Conservation (phyloP, 2,888 invertebrate species). For the Metacarcinus magister region DNA sequence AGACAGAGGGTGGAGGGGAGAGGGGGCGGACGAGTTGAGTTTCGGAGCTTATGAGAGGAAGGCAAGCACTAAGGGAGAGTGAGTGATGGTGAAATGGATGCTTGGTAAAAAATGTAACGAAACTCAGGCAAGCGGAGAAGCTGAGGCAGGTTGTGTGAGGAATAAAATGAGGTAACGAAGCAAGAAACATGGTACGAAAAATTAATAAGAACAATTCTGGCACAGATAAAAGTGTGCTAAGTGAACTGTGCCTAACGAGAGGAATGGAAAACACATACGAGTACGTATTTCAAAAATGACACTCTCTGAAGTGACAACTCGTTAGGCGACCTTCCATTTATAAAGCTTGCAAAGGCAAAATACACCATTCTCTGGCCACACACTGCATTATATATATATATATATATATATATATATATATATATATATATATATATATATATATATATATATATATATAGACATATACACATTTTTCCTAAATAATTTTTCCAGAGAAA, state of each 20-base stretch:
- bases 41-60: not conserved
- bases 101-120: not conserved
- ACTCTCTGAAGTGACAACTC: slow-evolving; percentile 6
- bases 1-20: not conserved
- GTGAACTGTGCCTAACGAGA: not conserved
- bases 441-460: not conserved
- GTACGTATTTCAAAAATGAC: not conserved
- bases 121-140: not conserved
- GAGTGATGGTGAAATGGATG: not conserved
- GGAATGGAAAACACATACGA: not conserved
- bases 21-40: not conserved
- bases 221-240: not conserved
- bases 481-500: too few species aligned
- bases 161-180: slow-evolving; percentile 14
- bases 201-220: not conserved
- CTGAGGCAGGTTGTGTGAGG: not conserved
- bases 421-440: slow-evolving; percentile 26
- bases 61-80: not conserved
- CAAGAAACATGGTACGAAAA: not conserved
- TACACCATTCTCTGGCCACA: not conserved
- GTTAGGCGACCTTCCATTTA: not conserved
- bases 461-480: not conserved
- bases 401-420: not conserved
- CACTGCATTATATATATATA: not conserved
- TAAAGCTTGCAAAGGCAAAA: not conserved